Conservation (phyloP, 2,113 vertebrate genomes). For the Myiozetetes cayanensis region DNA sequence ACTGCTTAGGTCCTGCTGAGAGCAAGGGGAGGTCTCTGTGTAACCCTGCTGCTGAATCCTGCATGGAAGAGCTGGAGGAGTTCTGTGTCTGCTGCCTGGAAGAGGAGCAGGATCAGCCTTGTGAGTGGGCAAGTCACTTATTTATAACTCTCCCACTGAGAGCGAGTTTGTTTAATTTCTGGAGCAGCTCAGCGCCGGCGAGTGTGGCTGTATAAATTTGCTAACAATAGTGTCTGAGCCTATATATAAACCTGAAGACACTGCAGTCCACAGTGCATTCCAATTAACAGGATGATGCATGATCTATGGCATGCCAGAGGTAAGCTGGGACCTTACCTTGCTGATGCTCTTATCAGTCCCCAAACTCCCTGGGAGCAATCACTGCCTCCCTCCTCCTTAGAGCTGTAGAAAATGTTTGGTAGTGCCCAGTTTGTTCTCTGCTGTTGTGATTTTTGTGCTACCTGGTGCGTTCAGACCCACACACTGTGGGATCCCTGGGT, state of each 20-base stretch:
- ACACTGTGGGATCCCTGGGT: accelerated
- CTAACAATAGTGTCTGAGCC: conserved; percentile 15
- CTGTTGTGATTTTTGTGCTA: not conserved
- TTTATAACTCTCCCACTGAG: conserved; percentile 38
- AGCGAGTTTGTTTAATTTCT: conserved; percentile 35
- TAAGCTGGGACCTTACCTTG: not conserved
- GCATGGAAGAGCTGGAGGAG: not conserved
- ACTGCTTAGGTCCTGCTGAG: not conserved
- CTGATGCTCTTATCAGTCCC: not conserved
- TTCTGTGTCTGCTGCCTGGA: not conserved
- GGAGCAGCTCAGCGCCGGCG: not conserved
- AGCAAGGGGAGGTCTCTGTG: accelerated
- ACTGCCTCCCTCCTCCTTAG: accelerated
- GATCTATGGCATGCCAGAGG: not conserved
- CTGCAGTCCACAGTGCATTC: not conserved
- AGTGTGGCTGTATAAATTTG: not conserved
- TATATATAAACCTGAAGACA: not conserved
- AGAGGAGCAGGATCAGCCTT: not conserved
- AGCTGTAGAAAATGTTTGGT: accelerated
- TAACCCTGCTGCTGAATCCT: not conserved
- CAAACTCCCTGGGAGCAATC: not conserved
- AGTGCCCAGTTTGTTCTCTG: accelerated
- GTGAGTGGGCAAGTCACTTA: conserved; percentile 11
- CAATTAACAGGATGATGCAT: not conserved
- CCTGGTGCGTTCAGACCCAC: accelerated